A percentile compares a stretch with the other conserved stretches of the same genome.
Evolutionary conservation across 1,140 invertebrate genomes (phyloP).

Genomic region (Euborellia annulipes): DNA sequence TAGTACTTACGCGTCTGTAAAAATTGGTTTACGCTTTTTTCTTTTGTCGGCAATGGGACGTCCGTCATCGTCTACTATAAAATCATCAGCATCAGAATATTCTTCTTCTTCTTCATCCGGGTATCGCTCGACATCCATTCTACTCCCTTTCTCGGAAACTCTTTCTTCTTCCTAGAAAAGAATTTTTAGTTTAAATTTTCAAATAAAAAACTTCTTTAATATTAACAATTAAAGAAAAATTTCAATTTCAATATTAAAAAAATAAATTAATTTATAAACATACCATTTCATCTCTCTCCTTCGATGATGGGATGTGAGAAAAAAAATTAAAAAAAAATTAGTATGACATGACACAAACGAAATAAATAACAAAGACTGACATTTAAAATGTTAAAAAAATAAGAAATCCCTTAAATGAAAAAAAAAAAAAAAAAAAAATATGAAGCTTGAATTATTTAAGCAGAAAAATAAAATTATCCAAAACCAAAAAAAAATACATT

Average conservation of each 20-base stretch:
- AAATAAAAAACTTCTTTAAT: too few relatives aligned
- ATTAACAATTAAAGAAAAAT: too few relatives aligned
- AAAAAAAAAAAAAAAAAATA: constrained; percentile 6
- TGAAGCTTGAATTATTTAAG: constrained; percentile 4
- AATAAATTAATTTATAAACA: constrained; percentile 11
- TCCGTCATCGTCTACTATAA: constrained; percentile 95
- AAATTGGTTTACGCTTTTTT: constrained; percentile 77
- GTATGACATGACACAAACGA: constrained; percentile 7
- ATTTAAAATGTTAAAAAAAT: too few relatives aligned
- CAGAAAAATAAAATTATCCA: not conserved
- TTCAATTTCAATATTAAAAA: too few relatives aligned
- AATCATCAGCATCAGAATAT: constrained; percentile 82
- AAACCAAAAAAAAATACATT: too few relatives aligned
- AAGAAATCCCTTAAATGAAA: too few relatives aligned
- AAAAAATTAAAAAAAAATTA: constrained; percentile 9
- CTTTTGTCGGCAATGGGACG: constrained; percentile 76
- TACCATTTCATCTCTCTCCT: constrained; percentile 22
- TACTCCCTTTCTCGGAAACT: constrained; percentile 46
- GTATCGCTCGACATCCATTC: constrained; percentile 45
- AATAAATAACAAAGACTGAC: constrained; percentile 3
- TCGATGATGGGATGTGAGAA: not conserved
- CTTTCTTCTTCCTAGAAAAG: constrained; percentile 63
- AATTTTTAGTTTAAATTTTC: too few relatives aligned
- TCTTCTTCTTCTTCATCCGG: constrained; percentile 58
- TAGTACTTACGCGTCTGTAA: constrained; percentile 68